Percentiles rank a stretch among this genome's conserved stretches.
Conservation (phyloP, 1,140 invertebrate species). For the Physella acuta region DNA sequence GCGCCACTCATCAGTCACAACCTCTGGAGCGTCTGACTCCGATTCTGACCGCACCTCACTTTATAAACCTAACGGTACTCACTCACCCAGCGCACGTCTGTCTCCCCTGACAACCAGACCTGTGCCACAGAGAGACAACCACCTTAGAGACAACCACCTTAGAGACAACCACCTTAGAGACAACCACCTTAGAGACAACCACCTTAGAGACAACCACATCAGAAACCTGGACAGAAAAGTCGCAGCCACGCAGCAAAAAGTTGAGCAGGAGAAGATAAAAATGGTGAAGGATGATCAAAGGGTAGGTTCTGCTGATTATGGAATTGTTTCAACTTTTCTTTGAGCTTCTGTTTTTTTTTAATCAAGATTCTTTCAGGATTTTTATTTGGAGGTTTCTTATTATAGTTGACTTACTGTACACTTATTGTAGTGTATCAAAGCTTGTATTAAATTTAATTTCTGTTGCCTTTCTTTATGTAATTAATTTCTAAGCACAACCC, state of each 20-base stretch:
- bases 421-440: too few species aligned
- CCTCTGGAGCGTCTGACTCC: neutral
- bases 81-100: neutral
- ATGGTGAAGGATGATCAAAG: conserved; percentile 8
- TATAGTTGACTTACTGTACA: too few species aligned
- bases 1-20: neutral
- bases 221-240: conserved; percentile 17
- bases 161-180: neutral
- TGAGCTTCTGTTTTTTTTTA: neutral
- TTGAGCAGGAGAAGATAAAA: conserved; percentile 5
- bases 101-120: neutral
- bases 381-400: neutral
- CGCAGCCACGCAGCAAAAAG: neutral
- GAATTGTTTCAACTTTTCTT: too few species aligned
- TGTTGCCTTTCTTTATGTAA: too few species aligned
- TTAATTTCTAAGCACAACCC: too few species aligned
- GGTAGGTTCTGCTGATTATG: too few species aligned
- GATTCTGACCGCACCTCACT: conserved; percentile 8
- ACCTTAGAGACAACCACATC: neutral
- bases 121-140: neutral
- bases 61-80: too few species aligned
- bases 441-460: too few species aligned
- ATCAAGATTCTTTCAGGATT: too few species aligned
- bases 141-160: neutral
- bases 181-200: too few species aligned